Percentiles rank a stretch among this genome's conserved stretches.
Conservation (phyloP, 2,113 vertebrate genomes). For the Oxyruncus cristatus region DNA sequence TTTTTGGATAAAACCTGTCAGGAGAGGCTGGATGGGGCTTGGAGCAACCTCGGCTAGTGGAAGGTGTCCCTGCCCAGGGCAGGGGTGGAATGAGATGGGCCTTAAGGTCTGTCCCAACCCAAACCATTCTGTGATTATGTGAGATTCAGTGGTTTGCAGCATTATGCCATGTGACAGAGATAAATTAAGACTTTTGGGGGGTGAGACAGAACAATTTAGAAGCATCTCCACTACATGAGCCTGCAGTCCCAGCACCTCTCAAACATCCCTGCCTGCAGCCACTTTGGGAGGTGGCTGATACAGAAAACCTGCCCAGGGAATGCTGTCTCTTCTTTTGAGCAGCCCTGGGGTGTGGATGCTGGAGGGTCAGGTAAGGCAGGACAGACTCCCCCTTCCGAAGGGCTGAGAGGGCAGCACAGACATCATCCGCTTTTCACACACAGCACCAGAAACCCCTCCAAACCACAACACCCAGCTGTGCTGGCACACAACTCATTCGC, state of each 20-base stretch:
- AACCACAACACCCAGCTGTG: not conserved
- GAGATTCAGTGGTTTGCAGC: not conserved
- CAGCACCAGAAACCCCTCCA: not conserved
- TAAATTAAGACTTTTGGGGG: not conserved
- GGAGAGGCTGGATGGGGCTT: not conserved
- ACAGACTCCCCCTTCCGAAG: not conserved
- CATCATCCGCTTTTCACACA: not conserved
- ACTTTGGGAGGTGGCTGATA: not conserved
- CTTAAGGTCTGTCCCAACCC: not conserved
- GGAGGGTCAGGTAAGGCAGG: not conserved
- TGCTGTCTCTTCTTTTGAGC: not conserved
- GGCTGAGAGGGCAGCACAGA: not conserved
- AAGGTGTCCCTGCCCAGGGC: not conserved
- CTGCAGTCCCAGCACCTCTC: not conserved
- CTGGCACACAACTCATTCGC: rapidly evolving
- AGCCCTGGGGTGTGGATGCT: not conserved
- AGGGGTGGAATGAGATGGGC: not conserved
- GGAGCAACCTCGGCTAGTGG: not conserved
- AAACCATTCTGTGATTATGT: not conserved
- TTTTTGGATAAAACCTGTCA: not conserved
- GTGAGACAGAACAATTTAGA: not conserved
- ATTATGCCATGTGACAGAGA: not conserved
- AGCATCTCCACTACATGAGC: not conserved
- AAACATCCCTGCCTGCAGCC: not conserved
- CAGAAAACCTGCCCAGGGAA: not conserved